These are phyloP conservation scores for Lateolabrax maculatus DNA, from an alignment of 2,797 vertebrate genomes.

Conservation along the genomic window DNA sequence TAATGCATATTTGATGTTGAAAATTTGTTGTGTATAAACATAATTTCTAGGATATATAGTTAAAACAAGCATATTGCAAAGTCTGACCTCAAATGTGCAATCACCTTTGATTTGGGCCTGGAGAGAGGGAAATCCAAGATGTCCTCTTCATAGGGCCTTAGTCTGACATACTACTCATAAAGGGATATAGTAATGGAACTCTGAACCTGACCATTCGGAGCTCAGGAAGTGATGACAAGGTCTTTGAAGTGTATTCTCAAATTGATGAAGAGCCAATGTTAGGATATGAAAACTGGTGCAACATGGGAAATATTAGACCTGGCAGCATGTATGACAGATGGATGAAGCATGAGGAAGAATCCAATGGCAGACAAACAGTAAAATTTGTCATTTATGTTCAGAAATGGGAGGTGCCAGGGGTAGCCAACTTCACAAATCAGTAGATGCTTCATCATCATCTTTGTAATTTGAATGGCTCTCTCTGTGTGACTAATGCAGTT, in stretches of 20 bases:
- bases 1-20: not conserved
- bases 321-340: not conserved
- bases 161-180: not conserved
- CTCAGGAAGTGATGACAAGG: not conserved
- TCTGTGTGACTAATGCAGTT: not conserved
- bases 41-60: not conserved
- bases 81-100: not conserved
- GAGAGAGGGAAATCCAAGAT: not conserved
- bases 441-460: not conserved
- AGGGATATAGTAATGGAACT: not conserved
- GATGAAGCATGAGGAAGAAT: not conserved
- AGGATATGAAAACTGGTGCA: not conserved
- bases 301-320: not conserved
- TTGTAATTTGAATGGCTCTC: slow-evolving; percentile 1
- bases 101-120: not conserved
- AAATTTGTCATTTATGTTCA: not conserved
- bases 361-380: not conserved
- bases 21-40: not conserved
- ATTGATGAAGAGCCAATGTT: not conserved
- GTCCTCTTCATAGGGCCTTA: not conserved
- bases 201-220: not conserved
- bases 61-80: not conserved
- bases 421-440: not conserved
- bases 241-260: slow-evolving; percentile 1
- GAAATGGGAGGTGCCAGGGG: not conserved